Evolutionary conservation across 1,140 invertebrate species (phyloP).

Genomic region (Lutraria rhynchaena): DNA sequence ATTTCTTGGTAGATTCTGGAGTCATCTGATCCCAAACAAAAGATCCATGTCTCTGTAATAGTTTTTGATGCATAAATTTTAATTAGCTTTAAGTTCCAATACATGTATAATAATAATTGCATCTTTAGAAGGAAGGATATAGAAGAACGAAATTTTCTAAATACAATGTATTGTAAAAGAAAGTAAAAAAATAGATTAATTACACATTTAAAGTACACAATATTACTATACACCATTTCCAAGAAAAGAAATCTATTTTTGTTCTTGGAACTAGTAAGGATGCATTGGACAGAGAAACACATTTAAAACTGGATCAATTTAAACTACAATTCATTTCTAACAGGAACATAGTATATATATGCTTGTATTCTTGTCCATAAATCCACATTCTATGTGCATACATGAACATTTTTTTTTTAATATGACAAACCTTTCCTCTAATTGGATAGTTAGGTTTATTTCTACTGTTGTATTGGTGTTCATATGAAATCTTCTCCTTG

Average conservation of each 20-base stretch:
- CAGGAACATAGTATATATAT: no score
- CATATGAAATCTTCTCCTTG: slow-evolving; percentile 79
- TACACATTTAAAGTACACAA: background rate
- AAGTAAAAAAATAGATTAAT: background rate
- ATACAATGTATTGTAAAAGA: background rate
- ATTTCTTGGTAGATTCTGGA: slow-evolving; percentile 62
- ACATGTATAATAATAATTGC: background rate
- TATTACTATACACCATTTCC: no score
- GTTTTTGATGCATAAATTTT: slow-evolving; percentile 5
- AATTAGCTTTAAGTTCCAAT: background rate
- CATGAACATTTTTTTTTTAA: no score
- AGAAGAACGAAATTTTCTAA: background rate
- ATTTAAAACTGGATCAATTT: no score
- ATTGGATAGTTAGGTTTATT: slow-evolving; percentile 78
- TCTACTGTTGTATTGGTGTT: slow-evolving; percentile 79
- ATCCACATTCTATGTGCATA: no score
- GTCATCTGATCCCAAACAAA: slow-evolving; percentile 77
- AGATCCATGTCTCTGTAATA: slow-evolving; percentile 74
- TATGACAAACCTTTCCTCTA: slow-evolving; percentile 73
- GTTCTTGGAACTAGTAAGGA: no score
- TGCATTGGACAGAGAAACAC: no score
- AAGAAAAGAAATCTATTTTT: no score
- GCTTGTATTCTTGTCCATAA: no score
- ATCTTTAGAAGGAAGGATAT: no score
- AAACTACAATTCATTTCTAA: no score